phyloP scores from a whole-genome alignment of 2,888 invertebrate genomes.

The Hydrotaea cyrtoneurina region DNA sequence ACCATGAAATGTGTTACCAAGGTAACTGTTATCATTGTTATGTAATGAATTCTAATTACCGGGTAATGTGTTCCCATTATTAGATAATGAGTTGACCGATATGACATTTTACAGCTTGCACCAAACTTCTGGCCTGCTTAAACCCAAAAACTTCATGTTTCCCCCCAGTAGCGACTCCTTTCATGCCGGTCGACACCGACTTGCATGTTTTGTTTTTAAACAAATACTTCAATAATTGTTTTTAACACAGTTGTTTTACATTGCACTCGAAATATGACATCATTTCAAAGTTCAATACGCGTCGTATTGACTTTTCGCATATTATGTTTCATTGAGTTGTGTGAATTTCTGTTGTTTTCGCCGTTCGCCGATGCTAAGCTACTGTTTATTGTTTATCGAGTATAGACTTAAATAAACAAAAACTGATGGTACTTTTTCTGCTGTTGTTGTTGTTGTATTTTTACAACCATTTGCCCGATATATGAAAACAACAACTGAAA shows the following conservation, averaged over 20 bases:
- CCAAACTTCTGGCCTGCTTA: too few relatives aligned
- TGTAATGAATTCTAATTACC: too few relatives aligned
- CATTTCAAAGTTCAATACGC: constrained; percentile 10
- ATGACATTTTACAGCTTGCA: too few relatives aligned
- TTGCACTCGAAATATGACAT: constrained; percentile 13
- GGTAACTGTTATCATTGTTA: too few relatives aligned
- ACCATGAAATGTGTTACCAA: too few relatives aligned
- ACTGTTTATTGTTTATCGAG: neutral
- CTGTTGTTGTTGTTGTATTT: neutral
- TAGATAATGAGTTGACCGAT: too few relatives aligned
- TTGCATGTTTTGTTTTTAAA: too few relatives aligned
- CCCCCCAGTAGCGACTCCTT: too few relatives aligned
- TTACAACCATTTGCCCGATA: neutral
- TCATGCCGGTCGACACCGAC: too few relatives aligned
- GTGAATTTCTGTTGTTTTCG: neutral
- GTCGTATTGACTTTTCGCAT: neutral
- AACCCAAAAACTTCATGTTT: too few relatives aligned
- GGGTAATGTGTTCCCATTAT: too few relatives aligned
- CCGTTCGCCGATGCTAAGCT: neutral
- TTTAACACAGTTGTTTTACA: neutral
- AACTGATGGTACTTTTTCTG: neutral
- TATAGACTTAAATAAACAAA: neutral
- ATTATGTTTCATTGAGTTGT: neutral
- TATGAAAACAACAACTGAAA: neutral
- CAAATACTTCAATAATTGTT: neutral